Evolutionary conservation across 2,113 vertebrate species (phyloP).

Genomic region (Entomyzon cyanotis): DNA sequence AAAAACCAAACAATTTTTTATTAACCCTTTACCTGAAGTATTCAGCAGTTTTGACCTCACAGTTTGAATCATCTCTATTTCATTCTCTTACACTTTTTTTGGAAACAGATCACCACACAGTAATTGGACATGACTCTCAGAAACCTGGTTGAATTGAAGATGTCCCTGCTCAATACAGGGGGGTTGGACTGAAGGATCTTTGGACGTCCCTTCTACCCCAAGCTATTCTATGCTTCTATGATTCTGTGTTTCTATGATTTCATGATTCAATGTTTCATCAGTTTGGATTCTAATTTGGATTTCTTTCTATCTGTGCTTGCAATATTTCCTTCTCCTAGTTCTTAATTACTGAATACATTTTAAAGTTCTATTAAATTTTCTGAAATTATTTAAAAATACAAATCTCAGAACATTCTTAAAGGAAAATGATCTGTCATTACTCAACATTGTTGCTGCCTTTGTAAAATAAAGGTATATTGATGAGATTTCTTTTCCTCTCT

Average conservation of each 20-base stretch:
- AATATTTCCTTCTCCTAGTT: neutral
- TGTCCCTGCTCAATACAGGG: neutral
- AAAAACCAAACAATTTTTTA: neutral
- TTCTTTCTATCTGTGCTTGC: neutral
- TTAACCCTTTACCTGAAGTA: neutral
- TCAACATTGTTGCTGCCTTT: neutral
- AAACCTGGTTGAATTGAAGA: neutral
- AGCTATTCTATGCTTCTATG: neutral
- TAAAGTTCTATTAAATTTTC: neutral
- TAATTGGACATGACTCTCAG: neutral
- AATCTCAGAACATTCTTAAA: neutral
- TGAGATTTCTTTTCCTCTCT: fast-evolving
- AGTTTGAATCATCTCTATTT: neutral
- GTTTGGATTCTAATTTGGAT: neutral
- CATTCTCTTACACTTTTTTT: neutral
- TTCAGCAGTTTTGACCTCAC: neutral
- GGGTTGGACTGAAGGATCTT: neutral
- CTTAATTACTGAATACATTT: neutral
- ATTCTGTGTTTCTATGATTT: neutral
- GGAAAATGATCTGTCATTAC: neutral
- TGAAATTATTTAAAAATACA: neutral
- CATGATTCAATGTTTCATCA: neutral
- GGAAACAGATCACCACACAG: neutral
- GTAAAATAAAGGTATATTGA: neutral
- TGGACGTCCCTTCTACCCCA: neutral